A percentile compares a stretch with the other conserved stretches of the same genome.
phyloP scores from a whole-genome alignment of 1,140 invertebrate genomes.

The Drusus annulatus region DNA sequence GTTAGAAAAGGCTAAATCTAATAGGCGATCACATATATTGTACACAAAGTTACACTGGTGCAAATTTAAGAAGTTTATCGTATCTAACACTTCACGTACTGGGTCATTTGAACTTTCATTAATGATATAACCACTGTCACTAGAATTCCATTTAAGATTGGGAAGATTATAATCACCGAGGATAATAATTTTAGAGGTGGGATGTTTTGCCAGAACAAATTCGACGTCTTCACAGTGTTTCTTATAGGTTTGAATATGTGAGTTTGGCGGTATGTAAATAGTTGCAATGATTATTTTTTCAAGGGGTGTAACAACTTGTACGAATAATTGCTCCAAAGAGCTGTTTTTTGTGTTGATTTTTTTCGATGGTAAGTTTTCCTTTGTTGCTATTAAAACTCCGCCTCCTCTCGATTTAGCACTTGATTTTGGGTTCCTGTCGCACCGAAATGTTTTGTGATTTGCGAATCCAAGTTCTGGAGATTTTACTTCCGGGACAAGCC shows the following conservation, averaged over 20 bases:
- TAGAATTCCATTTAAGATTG: background rate
- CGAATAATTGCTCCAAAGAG: background rate
- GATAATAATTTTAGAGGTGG: background rate
- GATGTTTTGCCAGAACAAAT: background rate
- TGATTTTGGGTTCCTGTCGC: background rate
- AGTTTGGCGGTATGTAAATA: background rate
- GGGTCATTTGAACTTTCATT: background rate
- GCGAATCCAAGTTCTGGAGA: background rate
- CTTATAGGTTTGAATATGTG: background rate
- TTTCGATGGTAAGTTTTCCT: background rate
- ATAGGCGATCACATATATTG: no score
- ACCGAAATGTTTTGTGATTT: background rate
- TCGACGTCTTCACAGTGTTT: conserved; percentile 2
- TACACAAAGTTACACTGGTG: no score
- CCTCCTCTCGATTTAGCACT: background rate
- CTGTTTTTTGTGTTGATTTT: background rate
- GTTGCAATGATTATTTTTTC: background rate
- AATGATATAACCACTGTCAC: background rate
- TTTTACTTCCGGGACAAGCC: background rate
- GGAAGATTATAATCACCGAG: background rate
- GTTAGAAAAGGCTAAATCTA: no score
- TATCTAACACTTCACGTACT: no score
- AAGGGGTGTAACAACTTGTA: background rate
- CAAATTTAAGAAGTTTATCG: no score
- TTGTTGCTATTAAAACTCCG: background rate